phyloP scores from a whole-genome alignment of 2,113 vertebrate species.

The Myanophis thanlyinensis region DNA sequence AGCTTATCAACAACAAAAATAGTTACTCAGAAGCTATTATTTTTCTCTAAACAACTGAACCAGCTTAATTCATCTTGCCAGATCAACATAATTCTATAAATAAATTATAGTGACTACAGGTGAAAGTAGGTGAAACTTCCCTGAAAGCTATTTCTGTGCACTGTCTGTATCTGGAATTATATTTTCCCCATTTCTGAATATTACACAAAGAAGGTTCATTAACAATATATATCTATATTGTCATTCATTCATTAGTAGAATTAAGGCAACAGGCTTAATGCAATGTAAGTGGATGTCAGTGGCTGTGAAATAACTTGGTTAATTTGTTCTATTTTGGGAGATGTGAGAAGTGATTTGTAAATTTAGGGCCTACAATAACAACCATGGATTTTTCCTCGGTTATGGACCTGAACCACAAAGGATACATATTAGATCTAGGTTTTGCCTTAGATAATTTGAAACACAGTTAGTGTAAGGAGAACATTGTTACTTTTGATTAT shows the following conservation, averaged over 20 bases:
- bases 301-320: not conserved
- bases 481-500: not conserved
- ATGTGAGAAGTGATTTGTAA: not conserved
- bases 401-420: not conserved
- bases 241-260: not conserved
- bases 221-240: not conserved
- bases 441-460: not conserved
- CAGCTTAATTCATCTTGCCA: constrained; percentile 8
- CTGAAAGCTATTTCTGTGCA: not conserved
- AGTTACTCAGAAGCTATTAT: constrained; percentile 9
- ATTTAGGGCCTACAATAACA: not conserved
- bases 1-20: not conserved
- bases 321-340: not conserved
- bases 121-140: constrained; percentile 6
- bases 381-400: not conserved
- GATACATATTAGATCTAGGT: not conserved
- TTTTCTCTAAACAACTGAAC: constrained; percentile 3
- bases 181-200: not conserved
- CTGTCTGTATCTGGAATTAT: not conserved
- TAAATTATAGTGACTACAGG: not conserved
- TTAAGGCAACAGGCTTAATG: not conserved
- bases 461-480: not conserved
- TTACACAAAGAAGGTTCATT: not conserved
- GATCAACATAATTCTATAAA: not conserved
- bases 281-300: not conserved